Conservation (phyloP, 2,888 invertebrate genomes). For the Gari tellinella region DNA sequence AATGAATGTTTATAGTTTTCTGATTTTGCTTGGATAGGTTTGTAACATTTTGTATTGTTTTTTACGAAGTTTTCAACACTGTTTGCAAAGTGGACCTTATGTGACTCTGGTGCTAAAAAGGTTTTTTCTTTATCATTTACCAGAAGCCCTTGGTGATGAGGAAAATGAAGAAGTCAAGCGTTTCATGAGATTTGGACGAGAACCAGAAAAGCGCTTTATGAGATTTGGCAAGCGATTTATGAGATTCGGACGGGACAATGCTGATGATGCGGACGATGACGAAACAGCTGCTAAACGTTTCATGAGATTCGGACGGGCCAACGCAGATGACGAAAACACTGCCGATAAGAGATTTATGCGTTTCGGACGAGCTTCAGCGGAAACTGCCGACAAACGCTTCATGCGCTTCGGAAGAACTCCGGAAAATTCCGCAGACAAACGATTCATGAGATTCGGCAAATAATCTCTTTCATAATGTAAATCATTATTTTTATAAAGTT, state of each 20-base stretch:
- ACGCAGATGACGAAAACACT: conserved; percentile 19
- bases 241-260: conserved; percentile 65
- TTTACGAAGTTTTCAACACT: too few species aligned
- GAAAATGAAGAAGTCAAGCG: conserved; percentile 50
- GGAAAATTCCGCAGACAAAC: conserved; percentile 60
- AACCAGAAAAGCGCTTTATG: conserved; percentile 70
- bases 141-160: too few species aligned
- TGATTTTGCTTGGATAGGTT: too few species aligned
- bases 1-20: too few species aligned
- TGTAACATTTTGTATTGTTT: too few species aligned
- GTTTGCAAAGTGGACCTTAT: too few species aligned
- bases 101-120: too few species aligned
- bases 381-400: conserved; percentile 64
- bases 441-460: conserved; percentile 76
- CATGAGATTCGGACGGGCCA: conserved; percentile 69
- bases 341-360: conserved; percentile 68
- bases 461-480: conserved; percentile 3
- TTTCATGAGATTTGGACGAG: conserved; percentile 76
- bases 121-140: too few species aligned
- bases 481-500: too few species aligned
- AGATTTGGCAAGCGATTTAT: conserved; percentile 74
- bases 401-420: conserved; percentile 73
- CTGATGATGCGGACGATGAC: conserved; percentile 32
- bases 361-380: conserved; percentile 65
- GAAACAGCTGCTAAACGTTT: conserved; percentile 65